Base-by-base conservation (phyloP, 2,113 vertebrate species). In the Capreolus pygargus region DNA sequence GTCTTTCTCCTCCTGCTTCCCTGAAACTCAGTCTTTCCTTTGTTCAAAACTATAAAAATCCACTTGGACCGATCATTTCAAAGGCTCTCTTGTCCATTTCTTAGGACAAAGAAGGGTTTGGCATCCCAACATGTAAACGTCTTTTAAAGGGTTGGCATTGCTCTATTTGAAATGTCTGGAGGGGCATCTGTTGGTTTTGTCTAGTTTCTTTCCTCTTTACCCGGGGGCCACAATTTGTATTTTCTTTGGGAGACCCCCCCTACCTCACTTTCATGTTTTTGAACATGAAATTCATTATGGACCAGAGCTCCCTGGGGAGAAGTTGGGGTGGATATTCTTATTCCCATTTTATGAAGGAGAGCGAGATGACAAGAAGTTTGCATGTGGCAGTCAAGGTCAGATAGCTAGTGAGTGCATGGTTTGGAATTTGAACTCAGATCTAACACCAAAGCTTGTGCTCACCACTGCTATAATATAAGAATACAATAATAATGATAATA, bases 11-110 rank as follows among this genome's bases (percentile, higher is more conserved):
- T 54, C 33, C 25, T 45, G 39, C 61, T 25, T 67, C 21, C 78
- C 67, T 47, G 23, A 47, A 64, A 88, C 52, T 47, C 64, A 36
- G 47, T 10, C 23, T 50, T 36, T 54, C 27, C 79, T 74, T 92
- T 67, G 55, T 81, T 86, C 58, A 36, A 88, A 82, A 28, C 14
- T 39, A 1, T 57, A 83, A 39, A n/a, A 21, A 27, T 8, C 28
- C 19, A 47, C n/a, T 70, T 3, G 11, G 54, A 21, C 6, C 2
- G 2, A 2, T 17, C n/a, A 1, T 13, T 39, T 21, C 21, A 9
- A 79, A 12, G 82, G 19, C 55, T 8, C 47, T n/a, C 15, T 4
- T 2, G 43, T 30, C 12, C 43, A 23, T 33, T 89, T 89, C 30
- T 47, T 36, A 60, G 74, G 79, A 60, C 39, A 50, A 16, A 39